Evolutionary conservation across 2,888 invertebrate species (phyloP).

Genomic region (Cylloceria caligata): DNA sequence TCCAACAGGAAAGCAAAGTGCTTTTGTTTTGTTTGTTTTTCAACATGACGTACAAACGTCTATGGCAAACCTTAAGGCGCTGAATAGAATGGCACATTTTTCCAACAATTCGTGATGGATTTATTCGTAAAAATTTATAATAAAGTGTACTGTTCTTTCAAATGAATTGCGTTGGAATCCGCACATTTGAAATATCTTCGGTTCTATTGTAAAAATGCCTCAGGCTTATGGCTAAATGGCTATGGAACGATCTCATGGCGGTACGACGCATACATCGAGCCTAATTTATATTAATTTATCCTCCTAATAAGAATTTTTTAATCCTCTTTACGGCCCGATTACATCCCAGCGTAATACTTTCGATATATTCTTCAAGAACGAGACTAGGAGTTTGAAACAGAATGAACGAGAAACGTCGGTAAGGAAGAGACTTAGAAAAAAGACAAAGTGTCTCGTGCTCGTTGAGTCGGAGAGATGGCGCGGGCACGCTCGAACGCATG

Average conservation of each 20-base stretch:
- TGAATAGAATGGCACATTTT: conserved; percentile 63
- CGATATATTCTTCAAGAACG: conserved; percentile 50
- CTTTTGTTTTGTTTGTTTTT: too few species aligned
- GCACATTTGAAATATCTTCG: neutral
- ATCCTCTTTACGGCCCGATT: conserved; percentile 18
- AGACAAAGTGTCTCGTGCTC: neutral
- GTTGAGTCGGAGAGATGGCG: conserved; percentile 49
- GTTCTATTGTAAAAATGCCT: conserved; percentile 41
- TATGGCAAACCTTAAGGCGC: conserved; percentile 68
- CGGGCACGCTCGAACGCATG: neutral
- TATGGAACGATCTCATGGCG: conserved; percentile 23
- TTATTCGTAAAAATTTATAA: conserved; percentile 14
- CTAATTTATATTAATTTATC: neutral
- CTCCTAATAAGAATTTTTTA: neutral
- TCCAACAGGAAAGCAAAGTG: neutral
- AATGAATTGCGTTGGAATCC: neutral
- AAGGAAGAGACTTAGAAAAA: neutral
- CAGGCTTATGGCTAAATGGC: conserved; percentile 50
- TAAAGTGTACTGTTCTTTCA: neutral
- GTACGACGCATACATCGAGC: neutral
- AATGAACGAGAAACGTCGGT: conserved; percentile 7
- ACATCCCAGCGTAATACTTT: conserved; percentile 48
- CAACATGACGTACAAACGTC: conserved; percentile 44
- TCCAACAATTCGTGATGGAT: conserved; percentile 11
- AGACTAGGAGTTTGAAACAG: conserved; percentile 55